A percentile compares a stretch with the other conserved stretches of the same genome.
These are phyloP conservation scores for Chlorops oryzae DNA, from an alignment of 1,140 invertebrate species.

Conservation along the genomic window DNA sequence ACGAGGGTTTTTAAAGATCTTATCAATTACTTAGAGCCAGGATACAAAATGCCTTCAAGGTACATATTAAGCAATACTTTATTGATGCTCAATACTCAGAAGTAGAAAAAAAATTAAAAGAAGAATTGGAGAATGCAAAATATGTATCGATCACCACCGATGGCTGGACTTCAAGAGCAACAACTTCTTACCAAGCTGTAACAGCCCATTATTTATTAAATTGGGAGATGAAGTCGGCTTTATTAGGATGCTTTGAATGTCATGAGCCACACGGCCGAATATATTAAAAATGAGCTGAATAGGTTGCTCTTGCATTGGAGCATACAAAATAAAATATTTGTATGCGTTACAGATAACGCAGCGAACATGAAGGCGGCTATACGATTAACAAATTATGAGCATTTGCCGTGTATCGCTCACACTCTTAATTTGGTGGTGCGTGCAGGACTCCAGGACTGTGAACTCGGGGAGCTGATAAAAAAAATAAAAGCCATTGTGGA, in stretches of 20 bases:
- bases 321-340: no score
- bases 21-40: slow-evolving; percentile 21
- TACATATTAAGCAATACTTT: slow-evolving; percentile 25
- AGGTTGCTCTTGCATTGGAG: not conserved
- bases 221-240: not conserved
- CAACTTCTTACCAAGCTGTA: slow-evolving; percentile 12
- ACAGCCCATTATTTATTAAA: slow-evolving; percentile 11
- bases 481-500: not conserved
- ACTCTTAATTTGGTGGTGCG: no score
- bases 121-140: no score
- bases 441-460: no score
- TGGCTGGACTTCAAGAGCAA: slow-evolving; percentile 12
- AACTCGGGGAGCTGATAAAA: no score
- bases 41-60: slow-evolving; percentile 25
- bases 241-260: no score
- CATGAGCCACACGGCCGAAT: not conserved
- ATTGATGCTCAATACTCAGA: slow-evolving; percentile 8
- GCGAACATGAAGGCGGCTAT: no score
- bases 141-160: slow-evolving; percentile 9
- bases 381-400: no score
- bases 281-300: not conserved
- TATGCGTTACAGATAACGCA: no score
- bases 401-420: no score
- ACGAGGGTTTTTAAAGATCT: slow-evolving; percentile 29
- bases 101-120: no score